Evolutionary conservation across 2,113 vertebrate species (phyloP).

Genomic region (Capricornis sumatraensis): DNA sequence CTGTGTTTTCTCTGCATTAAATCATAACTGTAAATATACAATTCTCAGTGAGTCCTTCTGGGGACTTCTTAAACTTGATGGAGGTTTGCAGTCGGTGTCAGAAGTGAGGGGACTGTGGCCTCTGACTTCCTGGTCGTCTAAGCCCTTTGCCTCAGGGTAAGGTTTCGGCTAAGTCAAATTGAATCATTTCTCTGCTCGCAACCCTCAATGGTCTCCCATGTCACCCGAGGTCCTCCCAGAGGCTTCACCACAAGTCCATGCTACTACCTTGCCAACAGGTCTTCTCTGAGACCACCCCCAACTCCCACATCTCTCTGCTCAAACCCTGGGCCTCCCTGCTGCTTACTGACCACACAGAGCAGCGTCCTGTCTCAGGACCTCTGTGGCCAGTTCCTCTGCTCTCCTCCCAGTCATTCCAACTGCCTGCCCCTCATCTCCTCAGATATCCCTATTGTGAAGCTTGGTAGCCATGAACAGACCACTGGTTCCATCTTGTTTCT

Average conservation of each 20-base stretch:
- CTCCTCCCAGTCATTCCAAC: background rate
- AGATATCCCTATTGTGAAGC: background rate
- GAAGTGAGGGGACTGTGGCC: background rate
- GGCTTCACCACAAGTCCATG: too few species aligned
- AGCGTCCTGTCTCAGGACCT: background rate
- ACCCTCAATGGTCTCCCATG: background rate
- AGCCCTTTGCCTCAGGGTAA: background rate
- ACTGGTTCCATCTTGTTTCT: background rate
- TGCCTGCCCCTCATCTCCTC: background rate
- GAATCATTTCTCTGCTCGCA: background rate
- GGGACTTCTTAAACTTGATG: fast-evolving
- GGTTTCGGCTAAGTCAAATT: background rate
- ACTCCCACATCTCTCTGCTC: too few species aligned
- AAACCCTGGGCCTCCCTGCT: background rate
- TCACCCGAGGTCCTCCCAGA: background rate
- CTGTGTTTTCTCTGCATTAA: background rate
- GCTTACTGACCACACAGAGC: background rate
- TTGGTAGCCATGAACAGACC: too few species aligned
- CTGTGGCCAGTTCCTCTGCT: too few species aligned
- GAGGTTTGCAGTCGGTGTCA: background rate
- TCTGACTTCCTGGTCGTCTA: background rate
- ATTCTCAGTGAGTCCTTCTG: background rate
- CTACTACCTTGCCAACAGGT: background rate
- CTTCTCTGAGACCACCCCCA: background rate
- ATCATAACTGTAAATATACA: background rate